Conservation (phyloP, 1,140 invertebrate species). For the Samia ricini region DNA sequence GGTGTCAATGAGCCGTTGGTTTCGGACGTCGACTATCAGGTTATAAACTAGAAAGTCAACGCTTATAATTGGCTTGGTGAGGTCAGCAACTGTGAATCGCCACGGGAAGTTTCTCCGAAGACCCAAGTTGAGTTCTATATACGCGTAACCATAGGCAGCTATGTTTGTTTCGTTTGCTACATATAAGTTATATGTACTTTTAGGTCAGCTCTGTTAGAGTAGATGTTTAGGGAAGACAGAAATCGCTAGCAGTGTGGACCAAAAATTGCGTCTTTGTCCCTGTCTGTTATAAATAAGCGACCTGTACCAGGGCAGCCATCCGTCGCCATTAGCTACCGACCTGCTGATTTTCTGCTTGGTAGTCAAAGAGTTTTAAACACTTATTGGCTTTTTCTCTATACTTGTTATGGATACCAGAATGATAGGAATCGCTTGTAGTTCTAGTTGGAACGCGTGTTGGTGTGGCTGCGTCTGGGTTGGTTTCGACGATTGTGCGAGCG, state of each 20-base stretch:
- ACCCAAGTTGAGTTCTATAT: slow-evolving; percentile 9
- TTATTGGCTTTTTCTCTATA: slow-evolving; percentile 27
- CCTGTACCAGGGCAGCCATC: slow-evolving; percentile 26
- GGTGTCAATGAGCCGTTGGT: slow-evolving; percentile 23
- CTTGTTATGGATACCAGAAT: slow-evolving; percentile 32
- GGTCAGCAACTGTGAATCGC: slow-evolving; percentile 14
- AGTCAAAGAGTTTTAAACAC: slow-evolving; percentile 30
- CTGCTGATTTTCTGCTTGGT: slow-evolving; percentile 20
- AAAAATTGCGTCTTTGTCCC: slow-evolving; percentile 23
- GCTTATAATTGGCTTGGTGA: slow-evolving; percentile 18
- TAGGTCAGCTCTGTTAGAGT: slow-evolving; percentile 16
- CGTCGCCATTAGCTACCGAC: slow-evolving; percentile 32
- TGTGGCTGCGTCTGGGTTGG: not conserved
- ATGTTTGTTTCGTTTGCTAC: slow-evolving; percentile 23
- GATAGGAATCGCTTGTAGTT: slow-evolving; percentile 21
- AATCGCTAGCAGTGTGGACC: slow-evolving; percentile 21
- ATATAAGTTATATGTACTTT: slow-evolving; percentile 9
- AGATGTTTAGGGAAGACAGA: slow-evolving; percentile 24
- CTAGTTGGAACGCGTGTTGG: slow-evolving; percentile 13
- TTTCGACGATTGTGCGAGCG: not conserved
- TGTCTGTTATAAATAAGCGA: slow-evolving; percentile 35
- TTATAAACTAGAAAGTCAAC: slow-evolving; percentile 31
- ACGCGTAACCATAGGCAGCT: slow-evolving; percentile 16
- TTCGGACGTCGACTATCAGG: slow-evolving; percentile 23
- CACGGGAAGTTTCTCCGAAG: slow-evolving; percentile 10